Base-by-base conservation (phyloP, 2,113 vertebrate species). In the Apodemus speciosus region DNA sequence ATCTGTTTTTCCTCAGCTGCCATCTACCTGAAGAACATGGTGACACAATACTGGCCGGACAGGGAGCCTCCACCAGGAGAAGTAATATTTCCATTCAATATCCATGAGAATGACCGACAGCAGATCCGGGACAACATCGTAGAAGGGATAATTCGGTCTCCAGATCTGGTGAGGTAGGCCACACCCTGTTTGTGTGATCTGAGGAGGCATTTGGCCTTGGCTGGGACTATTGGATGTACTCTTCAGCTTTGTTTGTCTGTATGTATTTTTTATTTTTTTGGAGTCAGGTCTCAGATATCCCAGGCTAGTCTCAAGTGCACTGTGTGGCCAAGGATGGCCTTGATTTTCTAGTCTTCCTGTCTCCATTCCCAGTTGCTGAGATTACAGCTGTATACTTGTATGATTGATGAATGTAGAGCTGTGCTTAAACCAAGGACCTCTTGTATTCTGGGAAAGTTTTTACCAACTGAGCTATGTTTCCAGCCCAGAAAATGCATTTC, bases 11-110 rank as follows among this genome's bases (percentile, higher is more conserved):
- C 88, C 49, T 56, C 73, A 99, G 99, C 99, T 96, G 99, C 99
- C 89, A 99, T 99, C 97, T 99, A 99, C 97, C 97, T 99, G 98
- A 99, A 99, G 98, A 99, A 99, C 98, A 99, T 99, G 99, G 99
- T 99, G 96, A 99, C 99, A 18, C 99, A 99, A 97, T 99, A 99
- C 97, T 99, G 99, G 99, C 99, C 99, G 0, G 99, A 99, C 95
- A 98, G 99, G 49, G 99, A 99, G 53, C 99, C 99, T 0, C 98
- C 98, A 23, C 97, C 98, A 0, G 99, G 99, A 4, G 99, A 99
- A 97, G 98, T 98, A 0, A 73, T 99, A 30, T 99, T 99, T 92
- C 99, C 99, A 0, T 99, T 99, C 97, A 99, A 99, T 96, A 99
- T 99, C 95, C 99, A 99, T 0, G 99, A 99, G 97, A 99, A 99